A percentile compares a stretch with the other conserved stretches of the same genome.
These are phyloP conservation scores for Plagiodera versicolora DNA, from an alignment of 2,888 invertebrate species.

Conservation along the genomic window DNA sequence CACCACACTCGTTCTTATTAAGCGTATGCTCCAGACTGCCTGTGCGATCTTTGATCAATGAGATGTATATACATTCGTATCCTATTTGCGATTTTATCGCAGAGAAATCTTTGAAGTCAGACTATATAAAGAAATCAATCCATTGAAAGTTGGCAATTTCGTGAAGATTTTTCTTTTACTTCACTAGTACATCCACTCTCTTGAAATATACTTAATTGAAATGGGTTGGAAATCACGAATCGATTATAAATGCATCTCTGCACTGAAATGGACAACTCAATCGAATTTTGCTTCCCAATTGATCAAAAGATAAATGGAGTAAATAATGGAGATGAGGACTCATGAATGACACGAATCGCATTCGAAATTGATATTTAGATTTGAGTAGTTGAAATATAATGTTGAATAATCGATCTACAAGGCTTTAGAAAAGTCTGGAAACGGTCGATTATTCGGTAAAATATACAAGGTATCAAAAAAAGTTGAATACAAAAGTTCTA, in stretches of 20 bases:
- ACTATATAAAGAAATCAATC: neutral
- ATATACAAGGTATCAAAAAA: too few species aligned
- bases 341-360: too few species aligned
- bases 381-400: too few species aligned
- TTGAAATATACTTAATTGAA: neutral
- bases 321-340: too few species aligned
- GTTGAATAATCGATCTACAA: too few species aligned
- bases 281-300: neutral
- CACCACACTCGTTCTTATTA: too few species aligned
- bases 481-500: too few species aligned
- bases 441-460: too few species aligned
- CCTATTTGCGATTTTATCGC: neutral
- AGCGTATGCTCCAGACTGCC: neutral
- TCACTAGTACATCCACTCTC: neutral
- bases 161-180: neutral
- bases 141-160: constrained; percentile 1
- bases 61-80: neutral
- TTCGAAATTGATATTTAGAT: too few species aligned
- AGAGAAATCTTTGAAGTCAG: neutral
- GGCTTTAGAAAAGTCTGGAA: too few species aligned
- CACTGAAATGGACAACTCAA: neutral
- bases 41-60: neutral
- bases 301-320: too few species aligned
- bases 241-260: neutral
- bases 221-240: neutral